These are phyloP conservation scores for Planococcus citri DNA, from an alignment of 1,140 invertebrate genomes.

Conservation along the genomic window DNA sequence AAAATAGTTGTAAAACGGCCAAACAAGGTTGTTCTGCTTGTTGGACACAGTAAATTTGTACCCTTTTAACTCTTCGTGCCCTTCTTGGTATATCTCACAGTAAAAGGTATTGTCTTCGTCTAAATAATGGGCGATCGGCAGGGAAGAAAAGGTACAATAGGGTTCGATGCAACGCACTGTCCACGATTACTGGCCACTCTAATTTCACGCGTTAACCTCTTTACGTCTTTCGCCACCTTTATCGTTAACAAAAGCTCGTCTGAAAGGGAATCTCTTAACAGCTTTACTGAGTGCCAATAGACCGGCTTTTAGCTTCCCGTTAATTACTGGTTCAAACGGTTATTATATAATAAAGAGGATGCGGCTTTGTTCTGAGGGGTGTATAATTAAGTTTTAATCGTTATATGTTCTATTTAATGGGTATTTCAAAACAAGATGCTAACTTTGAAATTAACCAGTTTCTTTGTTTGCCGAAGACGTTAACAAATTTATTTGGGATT, in stretches of 20 bases:
- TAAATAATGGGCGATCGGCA: not conserved
- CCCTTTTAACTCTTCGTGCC: not conserved
- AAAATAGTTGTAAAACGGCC: conserved; percentile 17
- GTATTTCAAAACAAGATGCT: not conserved
- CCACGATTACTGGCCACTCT: conserved; percentile 13
- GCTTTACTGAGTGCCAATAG: conserved; percentile 13
- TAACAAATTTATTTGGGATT: not conserved
- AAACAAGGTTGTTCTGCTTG: conserved; percentile 19
- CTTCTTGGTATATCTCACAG: not conserved
- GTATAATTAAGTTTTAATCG: conserved; percentile 8
- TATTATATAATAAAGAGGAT: conserved; percentile 8
- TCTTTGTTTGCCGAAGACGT: not conserved
- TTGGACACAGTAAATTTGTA: conserved; percentile 18
- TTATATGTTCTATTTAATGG: not conserved
- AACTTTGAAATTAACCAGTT: not conserved
- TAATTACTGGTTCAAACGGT: not conserved
- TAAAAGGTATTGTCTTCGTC: conserved; percentile 14
- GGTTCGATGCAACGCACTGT: not conserved
- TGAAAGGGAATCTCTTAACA: conserved; percentile 18
- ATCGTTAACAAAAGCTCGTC: not conserved
- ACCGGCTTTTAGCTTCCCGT: conserved; percentile 1
- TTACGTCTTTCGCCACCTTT: conserved; percentile 9
- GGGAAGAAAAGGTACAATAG: not conserved
- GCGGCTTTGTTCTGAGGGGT: not conserved
- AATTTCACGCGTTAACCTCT: conserved; percentile 10